phyloP scores from a whole-genome alignment of 2,888 invertebrate genomes.

The Eilema griseolum region DNA sequence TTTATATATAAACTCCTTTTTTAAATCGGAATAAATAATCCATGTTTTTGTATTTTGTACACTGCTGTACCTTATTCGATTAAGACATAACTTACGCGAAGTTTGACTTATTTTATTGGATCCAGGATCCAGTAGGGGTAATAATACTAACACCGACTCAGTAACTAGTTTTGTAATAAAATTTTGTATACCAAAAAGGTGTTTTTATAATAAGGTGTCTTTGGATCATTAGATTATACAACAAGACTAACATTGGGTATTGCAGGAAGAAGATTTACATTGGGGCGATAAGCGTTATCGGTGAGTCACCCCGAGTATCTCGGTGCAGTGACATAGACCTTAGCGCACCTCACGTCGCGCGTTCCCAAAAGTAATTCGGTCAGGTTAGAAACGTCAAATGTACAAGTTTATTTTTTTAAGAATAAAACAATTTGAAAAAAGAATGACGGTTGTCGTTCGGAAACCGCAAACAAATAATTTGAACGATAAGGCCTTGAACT shows the following conservation, averaged over 20 bases:
- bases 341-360: slow-evolving; percentile 44
- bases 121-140: no score
- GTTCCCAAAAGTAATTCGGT: slow-evolving; percentile 42
- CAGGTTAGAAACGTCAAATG: slow-evolving; percentile 35
- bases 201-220: slow-evolving; percentile 20
- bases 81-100: no score
- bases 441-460: not conserved
- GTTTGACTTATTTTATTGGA: no score
- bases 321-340: slow-evolving; percentile 74
- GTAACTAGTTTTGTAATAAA: no score
- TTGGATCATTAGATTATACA: slow-evolving; percentile 53
- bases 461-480: slow-evolving; percentile 18
- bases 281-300: slow-evolving; percentile 72
- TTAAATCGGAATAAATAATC: no score
- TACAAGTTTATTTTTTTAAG: not conserved
- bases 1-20: no score
- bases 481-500: slow-evolving; percentile 33
- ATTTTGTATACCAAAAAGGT: not conserved
- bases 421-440: not conserved
- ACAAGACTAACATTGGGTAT: slow-evolving; percentile 52
- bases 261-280: slow-evolving; percentile 66
- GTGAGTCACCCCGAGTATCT: slow-evolving; percentile 71
- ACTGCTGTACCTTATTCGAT: no score
- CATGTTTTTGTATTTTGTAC: no score
- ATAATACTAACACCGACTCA: no score